Evolutionary conservation across 2,888 invertebrate species (phyloP).

Genomic region (Entomobrya multifasciata): DNA sequence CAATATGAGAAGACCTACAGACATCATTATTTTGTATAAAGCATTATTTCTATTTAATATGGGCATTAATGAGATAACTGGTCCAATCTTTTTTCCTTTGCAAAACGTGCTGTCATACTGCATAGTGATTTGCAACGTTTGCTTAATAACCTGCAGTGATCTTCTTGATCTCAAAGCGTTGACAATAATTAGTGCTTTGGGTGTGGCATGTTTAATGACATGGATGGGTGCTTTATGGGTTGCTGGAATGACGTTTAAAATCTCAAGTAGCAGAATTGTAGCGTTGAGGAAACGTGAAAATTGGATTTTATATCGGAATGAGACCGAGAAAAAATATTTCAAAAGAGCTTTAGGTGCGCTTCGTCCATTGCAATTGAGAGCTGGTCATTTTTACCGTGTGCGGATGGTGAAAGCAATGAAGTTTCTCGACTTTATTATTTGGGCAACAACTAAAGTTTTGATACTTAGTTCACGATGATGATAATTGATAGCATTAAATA

Average conservation of each 20-base stretch:
- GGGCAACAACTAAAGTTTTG: conserved; percentile 21
- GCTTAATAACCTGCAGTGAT: not conserved
- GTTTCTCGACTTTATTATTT: conserved; percentile 41
- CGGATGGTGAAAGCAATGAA: not conserved
- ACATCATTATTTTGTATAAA: too few relatives aligned
- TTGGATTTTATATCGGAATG: not conserved
- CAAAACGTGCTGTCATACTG: too few relatives aligned
- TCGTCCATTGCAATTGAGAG: not conserved
- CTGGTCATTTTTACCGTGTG: not conserved
- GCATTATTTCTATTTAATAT: too few relatives aligned
- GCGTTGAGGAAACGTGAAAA: not conserved
- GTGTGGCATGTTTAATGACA: not conserved
- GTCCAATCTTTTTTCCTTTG: too few relatives aligned
- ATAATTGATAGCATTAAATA: too few relatives aligned
- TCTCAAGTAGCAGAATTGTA: not conserved
- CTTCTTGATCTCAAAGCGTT: not conserved
- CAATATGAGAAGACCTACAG: too few relatives aligned
- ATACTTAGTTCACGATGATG: not conserved
- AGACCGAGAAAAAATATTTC: not conserved
- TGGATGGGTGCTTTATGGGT: conserved; percentile 15
- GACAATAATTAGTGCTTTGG: not conserved
- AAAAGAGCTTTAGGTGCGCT: conserved; percentile 1
- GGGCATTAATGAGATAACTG: too few relatives aligned
- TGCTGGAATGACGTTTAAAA: conserved; percentile 28
- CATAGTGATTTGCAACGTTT: too few relatives aligned